Base-by-base conservation (phyloP, 2,113 vertebrate species). In the Ranitomeya variabilis region DNA sequence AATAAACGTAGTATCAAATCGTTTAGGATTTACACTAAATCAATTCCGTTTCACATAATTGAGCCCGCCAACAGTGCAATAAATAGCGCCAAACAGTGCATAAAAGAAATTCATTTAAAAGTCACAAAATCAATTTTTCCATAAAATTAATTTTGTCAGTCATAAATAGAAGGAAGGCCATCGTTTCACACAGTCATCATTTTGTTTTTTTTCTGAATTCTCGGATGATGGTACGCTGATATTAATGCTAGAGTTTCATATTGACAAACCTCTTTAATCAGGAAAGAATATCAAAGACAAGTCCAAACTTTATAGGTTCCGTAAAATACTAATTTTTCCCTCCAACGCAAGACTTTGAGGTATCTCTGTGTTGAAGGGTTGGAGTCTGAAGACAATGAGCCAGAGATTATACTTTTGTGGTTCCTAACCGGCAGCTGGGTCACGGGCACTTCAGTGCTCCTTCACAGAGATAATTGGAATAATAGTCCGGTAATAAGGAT, bases 41-140 rank as follows among this genome's bases (percentile, higher is more conserved):
- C 55, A 81, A 81, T 81, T 62, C 52, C 45, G 57, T 81, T 60
- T 81, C 37, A 81, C 79, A 5, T 59, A 60, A 80, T 18, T 60
- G 79, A 62, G 57, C 37, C 55, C 26, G 78, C 6, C 54, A 26
- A 59, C 54, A 60, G 51, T 13, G 23, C 54, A 23, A n/a, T 23
- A 80, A 59, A 59, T 80, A 31, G 13, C 79, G 7, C 13, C 79
- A 60, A 80, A 57, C 79, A 52, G 73, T 76, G 45, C 45, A 76
- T 52, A 76, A 76, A 76, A 16, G 18, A 76, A 51, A 76, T 76
- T 81, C 31, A 54, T 62, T 23, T 60, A 37, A 60, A 81, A 62
- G 51, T 19, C 79, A 81, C 55, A 81, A 62, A 81, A 81, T 81
- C 13, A 37, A 62, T 62, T 81, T 62, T 26, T 31, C 79, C 79